Percentiles rank a stretch among this genome's conserved stretches.
Conservation (phyloP, 92 coral and sea anemone genomes). For the Hydrozoanthus gracilis region DNA sequence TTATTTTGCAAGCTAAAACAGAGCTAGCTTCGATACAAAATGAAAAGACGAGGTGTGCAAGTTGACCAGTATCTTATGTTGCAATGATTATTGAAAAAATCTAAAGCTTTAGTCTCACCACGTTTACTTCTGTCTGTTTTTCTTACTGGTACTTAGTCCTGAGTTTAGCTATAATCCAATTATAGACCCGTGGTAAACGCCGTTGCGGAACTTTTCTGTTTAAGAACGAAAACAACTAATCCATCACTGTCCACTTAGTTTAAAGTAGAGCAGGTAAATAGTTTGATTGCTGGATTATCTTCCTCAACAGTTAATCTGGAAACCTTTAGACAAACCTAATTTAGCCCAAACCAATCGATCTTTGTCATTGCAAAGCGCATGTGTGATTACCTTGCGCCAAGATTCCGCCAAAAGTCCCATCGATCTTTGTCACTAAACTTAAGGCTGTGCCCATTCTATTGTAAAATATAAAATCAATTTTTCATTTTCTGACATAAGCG, state of each 20-base stretch:
- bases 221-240: conserved; percentile 34
- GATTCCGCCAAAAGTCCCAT: not conserved
- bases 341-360: conserved; percentile 10
- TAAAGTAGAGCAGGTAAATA: conserved; percentile 8
- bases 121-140: too few relatives aligned
- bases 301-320: conserved; percentile 15
- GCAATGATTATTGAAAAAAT: not conserved
- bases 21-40: too few relatives aligned
- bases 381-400: not conserved
- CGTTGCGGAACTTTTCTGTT: not conserved
- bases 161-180: not conserved
- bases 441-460: not conserved
- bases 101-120: not conserved
- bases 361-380: conserved; percentile 7
- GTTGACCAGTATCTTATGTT: not conserved
- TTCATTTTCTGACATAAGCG: conserved; percentile 24
- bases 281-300: conserved; percentile 2
- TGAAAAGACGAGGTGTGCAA: too few relatives aligned
- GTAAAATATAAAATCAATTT: conserved; percentile 16
- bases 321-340: conserved; percentile 1
- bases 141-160: not conserved
- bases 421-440: conserved; percentile 2
- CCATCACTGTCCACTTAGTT: conserved; percentile 29
- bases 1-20: too few relatives aligned
- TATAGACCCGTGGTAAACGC: not conserved